Conservation (phyloP, 30 jellyfish, hydroid and myxozoan genomes). For the Cassiopea xamachana region DNA sequence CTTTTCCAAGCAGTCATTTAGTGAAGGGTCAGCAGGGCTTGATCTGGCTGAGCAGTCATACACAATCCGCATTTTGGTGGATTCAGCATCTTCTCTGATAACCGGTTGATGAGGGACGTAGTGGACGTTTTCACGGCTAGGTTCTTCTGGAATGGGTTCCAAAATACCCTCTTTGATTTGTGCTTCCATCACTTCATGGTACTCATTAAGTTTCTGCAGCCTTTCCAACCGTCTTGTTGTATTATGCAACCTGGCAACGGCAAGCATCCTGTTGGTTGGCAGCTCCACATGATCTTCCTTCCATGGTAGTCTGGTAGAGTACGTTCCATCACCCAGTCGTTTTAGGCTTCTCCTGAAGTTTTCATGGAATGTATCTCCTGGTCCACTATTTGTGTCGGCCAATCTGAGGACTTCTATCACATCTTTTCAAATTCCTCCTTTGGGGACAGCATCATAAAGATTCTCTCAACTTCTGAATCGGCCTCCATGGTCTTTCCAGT, state of each 20-base stretch:
- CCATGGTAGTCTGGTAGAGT: constrained; percentile 72
- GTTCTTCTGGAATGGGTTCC: constrained; percentile 61
- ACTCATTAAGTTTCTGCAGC: constrained; percentile 61
- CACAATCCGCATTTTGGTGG: constrained; percentile 63
- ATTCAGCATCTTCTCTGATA: constrained; percentile 60
- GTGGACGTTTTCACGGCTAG: constrained; percentile 8
- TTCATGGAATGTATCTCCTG: constrained; percentile 44
- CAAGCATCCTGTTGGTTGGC: constrained; percentile 59
- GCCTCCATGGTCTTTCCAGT: constrained; percentile 43
- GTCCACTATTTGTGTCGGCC: constrained; percentile 55
- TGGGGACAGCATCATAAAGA: constrained; percentile 51
- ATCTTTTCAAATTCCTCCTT: constrained; percentile 62
- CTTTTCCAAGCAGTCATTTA: constrained; percentile 53
- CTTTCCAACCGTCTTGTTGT: constrained; percentile 62
- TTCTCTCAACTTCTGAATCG: constrained; percentile 52
- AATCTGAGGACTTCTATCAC: constrained; percentile 65
- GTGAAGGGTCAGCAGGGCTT: constrained; percentile 55
- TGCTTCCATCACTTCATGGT: constrained; percentile 68
- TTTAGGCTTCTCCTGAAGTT: constrained; percentile 37
- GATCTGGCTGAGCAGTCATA: constrained; percentile 62
- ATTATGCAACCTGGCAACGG: constrained; percentile 52
- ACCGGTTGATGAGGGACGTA: constrained; percentile 72
- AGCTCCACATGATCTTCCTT: constrained; percentile 55
- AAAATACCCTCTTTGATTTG: constrained; percentile 63
- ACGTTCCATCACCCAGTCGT: constrained; percentile 61